Percentiles rank a stretch among this genome's conserved stretches.
Conservation (phyloP, 2,113 vertebrate genomes). For the Sebastes schlegelii region DNA sequence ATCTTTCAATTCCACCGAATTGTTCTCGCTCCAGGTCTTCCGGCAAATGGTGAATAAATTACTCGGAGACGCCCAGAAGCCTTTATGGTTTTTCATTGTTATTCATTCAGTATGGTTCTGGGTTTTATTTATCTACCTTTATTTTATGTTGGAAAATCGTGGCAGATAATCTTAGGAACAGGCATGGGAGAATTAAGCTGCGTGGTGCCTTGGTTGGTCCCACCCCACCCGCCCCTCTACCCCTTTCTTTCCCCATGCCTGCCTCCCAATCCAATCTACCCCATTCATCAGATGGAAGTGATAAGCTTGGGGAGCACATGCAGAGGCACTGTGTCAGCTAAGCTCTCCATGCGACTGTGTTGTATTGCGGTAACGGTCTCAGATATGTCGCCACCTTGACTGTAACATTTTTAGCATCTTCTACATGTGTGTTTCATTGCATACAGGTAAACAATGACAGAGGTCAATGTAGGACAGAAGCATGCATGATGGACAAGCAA, state of each 20-base stretch:
- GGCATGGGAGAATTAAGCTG: slow-evolving; percentile 72
- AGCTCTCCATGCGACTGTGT: slow-evolving; percentile 67
- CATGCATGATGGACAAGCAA: background rate
- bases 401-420: slow-evolving; percentile 5
- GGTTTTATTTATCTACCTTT: slow-evolving; percentile 77
- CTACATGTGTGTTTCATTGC: slow-evolving; percentile 5
- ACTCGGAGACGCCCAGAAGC: slow-evolving; percentile 68
- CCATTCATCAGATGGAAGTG: slow-evolving; percentile 85
- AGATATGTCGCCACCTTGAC: slow-evolving; percentile 23
- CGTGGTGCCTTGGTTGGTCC: slow-evolving; percentile 50
- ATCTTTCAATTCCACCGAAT: slow-evolving; percentile 71
- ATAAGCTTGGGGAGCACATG: slow-evolving; percentile 83
- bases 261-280: slow-evolving; percentile 86
- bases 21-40: slow-evolving; percentile 77
- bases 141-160: slow-evolving; percentile 69
- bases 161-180: slow-evolving; percentile 70
- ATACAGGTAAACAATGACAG: background rate
- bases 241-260: slow-evolving; percentile 69
- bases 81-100: slow-evolving; percentile 75
- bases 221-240: slow-evolving; percentile 15
- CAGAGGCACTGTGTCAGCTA: slow-evolving; percentile 79
- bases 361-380: slow-evolving; percentile 52
- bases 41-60: slow-evolving; percentile 78
- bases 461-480: slow-evolving; percentile 15
- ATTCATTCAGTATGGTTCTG: slow-evolving; percentile 71